Evolutionary conservation across 2,888 invertebrate species (phyloP).

Genomic region (Yponomeuta malinellus): DNA sequence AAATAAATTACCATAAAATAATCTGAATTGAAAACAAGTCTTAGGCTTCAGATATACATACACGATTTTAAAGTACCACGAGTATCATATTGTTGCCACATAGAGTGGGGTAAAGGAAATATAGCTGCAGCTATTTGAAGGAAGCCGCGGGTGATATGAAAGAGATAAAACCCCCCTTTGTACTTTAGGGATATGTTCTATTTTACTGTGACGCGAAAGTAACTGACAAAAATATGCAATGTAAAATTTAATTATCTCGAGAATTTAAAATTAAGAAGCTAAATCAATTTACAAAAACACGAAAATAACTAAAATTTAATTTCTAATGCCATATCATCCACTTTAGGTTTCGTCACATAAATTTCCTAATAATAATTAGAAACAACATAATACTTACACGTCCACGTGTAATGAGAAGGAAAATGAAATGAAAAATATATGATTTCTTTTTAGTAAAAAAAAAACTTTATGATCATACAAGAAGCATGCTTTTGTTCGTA

Average conservation of each 20-base stretch:
- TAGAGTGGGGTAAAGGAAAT: not conserved
- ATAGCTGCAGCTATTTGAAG: constrained; percentile 8
- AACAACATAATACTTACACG: constrained; percentile 10
- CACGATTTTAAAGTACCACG: constrained; percentile 38
- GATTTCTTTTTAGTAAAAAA: not conserved
- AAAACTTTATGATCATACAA: constrained; percentile 1
- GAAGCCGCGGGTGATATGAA: constrained; percentile 43
- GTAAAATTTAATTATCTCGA: constrained; percentile 16
- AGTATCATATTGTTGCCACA: constrained; percentile 30
- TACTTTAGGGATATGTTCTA: constrained; percentile 57
- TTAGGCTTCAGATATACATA: constrained; percentile 67
- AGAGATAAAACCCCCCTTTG: constrained; percentile 51
- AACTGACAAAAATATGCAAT: constrained; percentile 27
- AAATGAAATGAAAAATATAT: constrained; percentile 11
- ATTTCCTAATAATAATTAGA: constrained; percentile 6
- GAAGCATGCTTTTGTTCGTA: constrained; percentile 10
- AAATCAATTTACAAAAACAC: constrained; percentile 6
- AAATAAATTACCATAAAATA: constrained; percentile 72
- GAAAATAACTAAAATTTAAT: not conserved
- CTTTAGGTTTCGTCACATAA: constrained; percentile 8
- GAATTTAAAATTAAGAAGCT: not conserved
- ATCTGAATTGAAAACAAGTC: constrained; percentile 73
- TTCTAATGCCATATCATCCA: constrained; percentile 9
- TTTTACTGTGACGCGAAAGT: constrained; percentile 23
- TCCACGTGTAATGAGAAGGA: constrained; percentile 4